A percentile compares a stretch with the other conserved stretches of the same genome.
These are phyloP conservation scores for Dendroctonus ponderosae DNA, from an alignment of 1,140 invertebrate genomes.

Conservation along the genomic window DNA sequence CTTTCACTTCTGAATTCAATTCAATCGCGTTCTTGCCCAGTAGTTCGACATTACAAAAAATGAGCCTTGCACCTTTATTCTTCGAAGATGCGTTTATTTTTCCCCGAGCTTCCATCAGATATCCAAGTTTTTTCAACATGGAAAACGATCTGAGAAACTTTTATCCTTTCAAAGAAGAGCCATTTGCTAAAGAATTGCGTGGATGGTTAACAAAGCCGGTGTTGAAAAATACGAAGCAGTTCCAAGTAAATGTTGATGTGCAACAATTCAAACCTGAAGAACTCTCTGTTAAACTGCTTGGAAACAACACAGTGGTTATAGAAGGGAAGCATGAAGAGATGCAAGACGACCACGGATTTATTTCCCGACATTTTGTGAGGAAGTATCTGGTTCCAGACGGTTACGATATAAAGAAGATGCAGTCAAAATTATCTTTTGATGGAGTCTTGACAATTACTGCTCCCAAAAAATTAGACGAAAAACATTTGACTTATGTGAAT, in stretches of 20 bases:
- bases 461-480: constrained; percentile 47
- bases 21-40: no score
- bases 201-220: no score
- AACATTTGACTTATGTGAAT: constrained; percentile 3
- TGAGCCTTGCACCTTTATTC: constrained; percentile 1
- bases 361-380: constrained; percentile 63
- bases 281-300: constrained; percentile 1
- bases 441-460: constrained; percentile 68
- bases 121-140: no score
- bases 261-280: constrained; percentile 15
- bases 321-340: neutral
- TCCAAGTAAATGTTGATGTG: neutral
- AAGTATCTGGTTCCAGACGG: constrained; percentile 68
- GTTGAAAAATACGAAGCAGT: neutral
- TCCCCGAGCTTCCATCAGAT: no score
- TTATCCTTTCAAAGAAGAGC: no score
- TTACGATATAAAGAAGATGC: constrained; percentile 61
- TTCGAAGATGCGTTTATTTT: neutral
- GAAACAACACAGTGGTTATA: neutral
- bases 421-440: constrained; percentile 69
- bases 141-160: no score
- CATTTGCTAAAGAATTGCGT: no score
- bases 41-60: neutral
- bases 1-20: no score
- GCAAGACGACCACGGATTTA: constrained; percentile 4